These are phyloP conservation scores for Condylostylus longicornis DNA, from an alignment of 1,140 invertebrate species.

Conservation along the genomic window DNA sequence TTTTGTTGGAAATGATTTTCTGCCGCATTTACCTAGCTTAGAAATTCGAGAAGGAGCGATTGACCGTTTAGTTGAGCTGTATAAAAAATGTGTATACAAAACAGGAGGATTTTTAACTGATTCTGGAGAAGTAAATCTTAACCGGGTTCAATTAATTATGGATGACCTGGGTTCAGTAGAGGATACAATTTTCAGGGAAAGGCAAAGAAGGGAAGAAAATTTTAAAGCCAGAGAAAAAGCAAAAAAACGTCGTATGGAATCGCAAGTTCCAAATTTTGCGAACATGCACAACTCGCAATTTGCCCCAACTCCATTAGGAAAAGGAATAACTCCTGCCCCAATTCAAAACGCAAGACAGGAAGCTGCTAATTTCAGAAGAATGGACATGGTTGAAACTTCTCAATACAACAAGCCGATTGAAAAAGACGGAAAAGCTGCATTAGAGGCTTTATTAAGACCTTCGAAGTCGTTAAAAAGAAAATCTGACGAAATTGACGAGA, in stretches of 20 bases:
- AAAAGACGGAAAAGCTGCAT: slow-evolving; percentile 20
- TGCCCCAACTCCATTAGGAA: slow-evolving; percentile 46
- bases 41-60: slow-evolving; percentile 98
- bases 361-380: slow-evolving; percentile 49
- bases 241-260: slow-evolving; percentile 41
- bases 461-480: slow-evolving; percentile 5
- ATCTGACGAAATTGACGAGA: slow-evolving; percentile 23
- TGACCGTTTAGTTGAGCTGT: slow-evolving; percentile 82
- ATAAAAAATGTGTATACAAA: slow-evolving; percentile 90
- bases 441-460: slow-evolving; percentile 34
- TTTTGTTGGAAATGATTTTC: slow-evolving; percentile 99
- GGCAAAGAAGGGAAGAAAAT: slow-evolving; percentile 71
- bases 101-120: slow-evolving; percentile 90
- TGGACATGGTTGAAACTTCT: slow-evolving; percentile 36
- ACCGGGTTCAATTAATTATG: slow-evolving; percentile 89
- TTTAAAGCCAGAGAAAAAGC: slow-evolving; percentile 66
- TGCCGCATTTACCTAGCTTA: slow-evolving; percentile 94
- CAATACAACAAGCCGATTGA: slow-evolving; percentile 15
- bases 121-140: slow-evolving; percentile 83
- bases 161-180: slow-evolving; percentile 82
- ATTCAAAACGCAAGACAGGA: slow-evolving; percentile 51
- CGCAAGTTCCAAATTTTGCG: slow-evolving; percentile 51
- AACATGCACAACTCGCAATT: slow-evolving; percentile 51
- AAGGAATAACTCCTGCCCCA: slow-evolving; percentile 25
- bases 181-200: slow-evolving; percentile 92